phyloP scores from a whole-genome alignment of 2,113 vertebrate species.

The Sphaerodactylus townsendi region DNA sequence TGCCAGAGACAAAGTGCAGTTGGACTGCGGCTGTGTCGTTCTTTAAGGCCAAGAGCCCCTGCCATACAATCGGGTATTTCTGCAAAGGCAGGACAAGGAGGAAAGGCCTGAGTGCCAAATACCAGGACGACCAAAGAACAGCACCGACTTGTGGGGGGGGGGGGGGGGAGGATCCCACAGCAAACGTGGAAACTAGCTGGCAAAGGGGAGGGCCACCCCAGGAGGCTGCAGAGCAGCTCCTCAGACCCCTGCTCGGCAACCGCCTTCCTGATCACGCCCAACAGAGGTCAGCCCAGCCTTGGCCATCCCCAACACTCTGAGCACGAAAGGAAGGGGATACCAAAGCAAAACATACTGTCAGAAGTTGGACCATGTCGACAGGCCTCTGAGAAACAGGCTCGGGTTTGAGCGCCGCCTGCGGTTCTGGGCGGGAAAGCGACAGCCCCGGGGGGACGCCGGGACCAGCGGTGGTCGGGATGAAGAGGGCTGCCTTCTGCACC shows the following conservation, averaged over 20 bases:
- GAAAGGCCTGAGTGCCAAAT: rapidly evolving
- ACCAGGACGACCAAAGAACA: background rate
- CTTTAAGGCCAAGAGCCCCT: constrained; percentile 94
- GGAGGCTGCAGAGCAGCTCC: no score
- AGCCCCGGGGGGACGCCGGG: constrained; percentile 67
- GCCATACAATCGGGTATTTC: constrained; percentile 99
- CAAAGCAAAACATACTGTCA: constrained; percentile 77
- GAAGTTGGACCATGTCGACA: constrained; percentile 93
- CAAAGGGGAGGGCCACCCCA: no score
- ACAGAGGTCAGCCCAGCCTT: background rate
- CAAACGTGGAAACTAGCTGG: no score
- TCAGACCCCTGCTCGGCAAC: no score
- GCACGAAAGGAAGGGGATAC: rapidly evolving
- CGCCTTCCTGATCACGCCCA: no score
- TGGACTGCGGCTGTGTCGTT: constrained; percentile 97
- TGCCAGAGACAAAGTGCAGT: constrained; percentile 96
- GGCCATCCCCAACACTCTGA: rapidly evolving
- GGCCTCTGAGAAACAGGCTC: constrained; percentile 84
- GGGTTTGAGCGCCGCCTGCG: constrained; percentile 75
- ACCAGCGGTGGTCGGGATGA: constrained; percentile 72
- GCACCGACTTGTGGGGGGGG: no score
- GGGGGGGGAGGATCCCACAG: no score
- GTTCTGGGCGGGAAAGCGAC: constrained; percentile 74
- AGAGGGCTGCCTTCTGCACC: constrained; percentile 75
- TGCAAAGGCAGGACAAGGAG: constrained; percentile 55